Conservation (phyloP, 2,113 vertebrate species). For the Periophthalmodon schlosseri region DNA sequence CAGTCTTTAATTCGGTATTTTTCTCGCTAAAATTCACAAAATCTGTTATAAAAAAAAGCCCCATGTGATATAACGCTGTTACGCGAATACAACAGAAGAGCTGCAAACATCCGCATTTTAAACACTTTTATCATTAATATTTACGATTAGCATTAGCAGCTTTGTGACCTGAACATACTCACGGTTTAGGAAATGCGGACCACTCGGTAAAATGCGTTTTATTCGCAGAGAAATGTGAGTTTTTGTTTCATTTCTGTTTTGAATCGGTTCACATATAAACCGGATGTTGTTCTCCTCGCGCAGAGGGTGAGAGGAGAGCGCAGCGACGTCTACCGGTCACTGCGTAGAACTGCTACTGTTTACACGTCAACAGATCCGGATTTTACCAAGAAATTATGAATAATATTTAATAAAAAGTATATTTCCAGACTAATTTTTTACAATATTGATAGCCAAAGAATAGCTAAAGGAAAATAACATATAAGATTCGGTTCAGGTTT, state of each 20-base stretch:
- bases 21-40: background rate
- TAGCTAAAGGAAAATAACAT: too few species aligned
- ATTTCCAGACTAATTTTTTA: too few species aligned
- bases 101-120: background rate
- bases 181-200: background rate
- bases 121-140: background rate
- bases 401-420: too few species aligned
- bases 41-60: background rate
- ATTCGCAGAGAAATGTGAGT: background rate
- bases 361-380: too few species aligned
- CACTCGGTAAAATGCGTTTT: background rate
- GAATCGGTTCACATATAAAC: background rate
- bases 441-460: too few species aligned
- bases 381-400: too few species aligned
- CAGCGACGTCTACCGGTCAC: background rate
- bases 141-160: background rate
- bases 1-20: too few species aligned
- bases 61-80: background rate
- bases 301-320: too few species aligned
- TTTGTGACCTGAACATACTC: background rate
- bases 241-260: background rate
- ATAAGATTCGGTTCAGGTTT: too few species aligned
- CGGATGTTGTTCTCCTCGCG: background rate
- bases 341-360: background rate
- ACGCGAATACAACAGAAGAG: background rate